Evolutionary conservation across 2,797 vertebrate species (phyloP).

Genomic region (Iguana delicatissima): DNA sequence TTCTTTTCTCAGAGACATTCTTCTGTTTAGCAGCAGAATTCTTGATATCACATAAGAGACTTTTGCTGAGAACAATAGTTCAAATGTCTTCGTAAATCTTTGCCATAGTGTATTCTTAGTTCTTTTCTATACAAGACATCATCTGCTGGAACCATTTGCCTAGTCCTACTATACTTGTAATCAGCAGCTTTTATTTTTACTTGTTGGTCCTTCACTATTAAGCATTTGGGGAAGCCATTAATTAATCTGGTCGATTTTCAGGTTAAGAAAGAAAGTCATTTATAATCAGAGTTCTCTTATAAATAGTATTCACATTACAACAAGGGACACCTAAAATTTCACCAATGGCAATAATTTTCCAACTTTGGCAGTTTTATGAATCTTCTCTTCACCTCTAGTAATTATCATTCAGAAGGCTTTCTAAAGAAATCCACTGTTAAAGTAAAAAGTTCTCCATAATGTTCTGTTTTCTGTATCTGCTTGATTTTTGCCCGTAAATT

Average conservation of each 20-base stretch:
- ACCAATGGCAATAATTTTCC: slow-evolving; percentile 51
- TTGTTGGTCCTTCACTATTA: not conserved
- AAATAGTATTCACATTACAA: slow-evolving; percentile 58
- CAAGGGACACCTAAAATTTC: not conserved
- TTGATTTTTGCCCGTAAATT: not conserved
- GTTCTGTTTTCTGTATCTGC: slow-evolving; percentile 11
- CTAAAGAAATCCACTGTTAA: slow-evolving; percentile 32
- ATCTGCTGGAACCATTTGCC: slow-evolving; percentile 34
- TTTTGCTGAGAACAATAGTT: not conserved
- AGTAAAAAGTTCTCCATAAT: slow-evolving; percentile 39
- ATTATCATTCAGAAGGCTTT: slow-evolving; percentile 53
- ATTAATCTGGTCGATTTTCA: slow-evolving; percentile 21
- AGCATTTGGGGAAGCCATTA: slow-evolving; percentile 15
- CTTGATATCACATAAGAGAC: not conserved
- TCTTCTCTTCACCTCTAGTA: slow-evolving; percentile 45
- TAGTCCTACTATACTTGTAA: slow-evolving; percentile 42
- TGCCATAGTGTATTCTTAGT: slow-evolving; percentile 33
- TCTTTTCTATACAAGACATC: slow-evolving; percentile 14
- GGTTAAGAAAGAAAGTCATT: slow-evolving; percentile 51
- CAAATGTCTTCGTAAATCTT: slow-evolving; percentile 25
- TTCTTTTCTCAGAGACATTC: not conserved
- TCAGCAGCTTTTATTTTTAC: not conserved
- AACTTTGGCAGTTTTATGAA: slow-evolving; percentile 57
- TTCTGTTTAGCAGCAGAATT: not conserved
- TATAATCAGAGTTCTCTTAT: slow-evolving; percentile 44